Conservation (phyloP, 1,140 invertebrate species). For the Musca vetustissima region DNA sequence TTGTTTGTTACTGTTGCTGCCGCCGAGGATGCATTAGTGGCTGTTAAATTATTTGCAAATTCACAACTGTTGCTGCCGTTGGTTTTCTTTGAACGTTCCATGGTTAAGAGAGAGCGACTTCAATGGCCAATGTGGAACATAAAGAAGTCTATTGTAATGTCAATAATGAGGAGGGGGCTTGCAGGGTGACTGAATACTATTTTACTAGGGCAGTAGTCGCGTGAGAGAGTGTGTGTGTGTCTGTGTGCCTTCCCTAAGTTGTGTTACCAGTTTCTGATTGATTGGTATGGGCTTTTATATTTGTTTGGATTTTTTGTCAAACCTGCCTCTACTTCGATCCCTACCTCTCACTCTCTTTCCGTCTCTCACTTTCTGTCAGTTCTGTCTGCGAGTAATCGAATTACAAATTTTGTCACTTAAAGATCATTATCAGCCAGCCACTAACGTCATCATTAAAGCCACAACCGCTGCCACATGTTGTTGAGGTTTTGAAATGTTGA, state of each 20-base stretch:
- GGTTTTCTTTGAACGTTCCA: conserved; percentile 40
- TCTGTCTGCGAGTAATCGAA: neutral
- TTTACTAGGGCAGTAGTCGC: too few relatives aligned
- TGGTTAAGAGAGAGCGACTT: conserved; percentile 18
- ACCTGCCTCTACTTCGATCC: too few relatives aligned
- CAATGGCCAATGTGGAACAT: neutral
- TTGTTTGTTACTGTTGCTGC: conserved; percentile 10
- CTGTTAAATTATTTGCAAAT: conserved; percentile 34
- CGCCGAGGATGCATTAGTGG: conserved; percentile 21
- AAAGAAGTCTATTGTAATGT: neutral
- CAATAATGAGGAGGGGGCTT: neutral
- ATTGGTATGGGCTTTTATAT: too few relatives aligned
- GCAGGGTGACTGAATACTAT: too few relatives aligned
- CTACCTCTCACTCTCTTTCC: neutral
- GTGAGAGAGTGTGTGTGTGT: neutral
- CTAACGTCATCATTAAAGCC: conserved; percentile 3
- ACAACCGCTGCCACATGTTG: conserved; percentile 15
- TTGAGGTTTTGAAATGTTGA: conserved; percentile 18
- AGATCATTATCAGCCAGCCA: neutral
- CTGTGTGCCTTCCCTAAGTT: neutral
- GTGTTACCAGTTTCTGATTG: too few relatives aligned
- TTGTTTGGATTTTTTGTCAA: too few relatives aligned
- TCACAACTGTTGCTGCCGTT: conserved; percentile 45
- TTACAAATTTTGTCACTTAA: neutral
- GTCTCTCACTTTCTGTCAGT: neutral